Base-by-base conservation (phyloP, 2,797 vertebrate genomes). In the Hippopotamyrus pictus region DNA sequence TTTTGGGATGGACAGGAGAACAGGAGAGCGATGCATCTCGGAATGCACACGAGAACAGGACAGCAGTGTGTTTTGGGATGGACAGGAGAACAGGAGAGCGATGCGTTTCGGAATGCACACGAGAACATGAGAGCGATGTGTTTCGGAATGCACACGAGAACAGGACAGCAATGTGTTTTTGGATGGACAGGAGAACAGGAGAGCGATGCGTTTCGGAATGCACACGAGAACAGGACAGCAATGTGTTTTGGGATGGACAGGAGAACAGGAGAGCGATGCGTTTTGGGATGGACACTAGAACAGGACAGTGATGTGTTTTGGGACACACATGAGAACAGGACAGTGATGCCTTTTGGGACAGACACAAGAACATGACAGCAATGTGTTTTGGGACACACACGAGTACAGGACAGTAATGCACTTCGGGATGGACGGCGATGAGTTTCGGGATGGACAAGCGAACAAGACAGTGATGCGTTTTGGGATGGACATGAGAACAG, bases 391-490 rank as follows among this genome's bases (percentile, higher is more conserved):
- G 33, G 33, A 37, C 33, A 37, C 33, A 37, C 33, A 37, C 2
- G 33, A 37, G 33, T 2, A 37, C 33, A 37, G 33, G 33, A 37
- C 3, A 37, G 33, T 2, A 37, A 37, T 37, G 33, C 33, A 37
- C 33, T 37, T 37, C 2, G 0, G 33, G 33, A 37, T 37, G 33
- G 33, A 37, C 3, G 4, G 57, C 1, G 0, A 62, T 9, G 57
- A 0, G 19, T 25, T 22, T 62, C 2, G 7, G n/a, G 0, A 57
- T 0, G 5, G 0, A 59, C 19, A 59, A 0, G 5, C 6, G 4
- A 59, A 22, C 54, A 22, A 0, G 54, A 59, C 0, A 41, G 37
- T 3, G 37, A 41, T 41, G 37, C 3, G n/a, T 59, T 59, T 59
- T 0, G 0, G 54, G 19, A 59, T 2, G 1, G 6, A 59, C 2